Base-by-base conservation (phyloP, 2,797 vertebrate species). In the Cephalopachus bancanus region DNA sequence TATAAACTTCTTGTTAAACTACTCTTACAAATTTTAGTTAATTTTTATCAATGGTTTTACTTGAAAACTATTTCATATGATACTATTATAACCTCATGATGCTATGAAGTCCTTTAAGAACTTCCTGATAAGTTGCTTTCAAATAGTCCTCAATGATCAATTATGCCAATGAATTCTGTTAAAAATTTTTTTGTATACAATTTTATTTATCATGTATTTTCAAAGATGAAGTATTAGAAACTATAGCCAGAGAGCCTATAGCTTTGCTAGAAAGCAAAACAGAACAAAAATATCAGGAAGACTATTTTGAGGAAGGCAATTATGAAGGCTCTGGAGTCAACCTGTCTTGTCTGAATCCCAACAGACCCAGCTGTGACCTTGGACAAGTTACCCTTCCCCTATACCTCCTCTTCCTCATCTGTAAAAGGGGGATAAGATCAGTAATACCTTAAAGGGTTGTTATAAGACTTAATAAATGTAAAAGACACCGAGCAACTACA, bases 21-120 rank as follows among this genome's bases (percentile, higher is more conserved):
- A 86, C 33, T 87, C 44, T 91, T 72, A 49, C 5, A 37, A 89
- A 69, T 92, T 92, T 62, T 59, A 85, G 12, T 69, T 12, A 83
- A 85, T 65, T 84, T 72, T 74, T 81, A 93, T 88, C 8, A 86
- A 20, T 60, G 16, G 65, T 79, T 94, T 97, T 53, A 55, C 22
- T 87, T 69, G 28, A 75, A 90, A 92, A 75, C 5, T n/a, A 64
- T 11, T 12, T 49, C 15, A 60, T n/a, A 26, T 62, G 17, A 49
- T n/a, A 76, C n/a, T 72, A 64, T 55, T 33, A 24, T 71, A 44
- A 69, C 6, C 78, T 83, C 19, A 89, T 1, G 71, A 55, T 65
- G 67, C 12, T 55, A 55, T 55, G 51, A 87, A 14, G 30, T 76
- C 26, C 22, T 59, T 69, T 19, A 83, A 28, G 51, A 51, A 65